Evolutionary conservation across 1,140 invertebrate genomes (phyloP), one percentile per base, ranked within the genome.

Genomic region (Diachasma alloeum): DNA sequence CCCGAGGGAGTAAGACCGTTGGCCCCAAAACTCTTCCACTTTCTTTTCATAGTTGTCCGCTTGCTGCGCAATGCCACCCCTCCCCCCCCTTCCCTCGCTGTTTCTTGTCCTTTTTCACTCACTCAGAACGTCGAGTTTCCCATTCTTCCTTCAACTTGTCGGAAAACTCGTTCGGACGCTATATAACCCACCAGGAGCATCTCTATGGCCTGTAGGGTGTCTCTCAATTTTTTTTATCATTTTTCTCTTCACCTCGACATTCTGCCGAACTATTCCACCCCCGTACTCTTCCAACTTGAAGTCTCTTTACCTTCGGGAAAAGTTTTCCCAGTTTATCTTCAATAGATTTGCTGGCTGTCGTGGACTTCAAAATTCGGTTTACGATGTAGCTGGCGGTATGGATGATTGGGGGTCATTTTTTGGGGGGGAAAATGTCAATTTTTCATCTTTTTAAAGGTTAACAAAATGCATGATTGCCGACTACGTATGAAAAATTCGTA

Each of bases 61-160:
- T 63, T 63, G 59, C 59, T 63, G 48, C 15, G 48, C 48, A 2
- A 53, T 53, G 0, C 48, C 48, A 59, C 24, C 6, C 9, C 24
- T 8, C 2, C 24, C 24, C 24, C 24, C 9, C n/a, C 11, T 5
- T 19, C 53, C 8, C 1, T 31, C 9, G 13, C 36, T 68, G n/a
- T 36, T 42, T 68, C 36, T 68, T 68, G 66, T 39, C 66, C n/a
- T 68, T 36, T 19, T 68, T n/a, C 66, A 68, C 66, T 68, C 66
- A 68, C 66, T 68, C 31, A 68, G 66, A 39, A 39, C 31, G 66
- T 68, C 31, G 31, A 68, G 66, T 39, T 68, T 66, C 36, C 66
- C 66, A 68, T 68, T 42, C 66, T 68, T 68, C 36, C 36, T 39
- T 39, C 31, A 68, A 68, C 31, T 68, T 68, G 66, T 68, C 31